A percentile compares a stretch with the other conserved stretches of the same genome.
Conservation (phyloP, 2,888 invertebrate genomes). For the Phortica okadai region DNA sequence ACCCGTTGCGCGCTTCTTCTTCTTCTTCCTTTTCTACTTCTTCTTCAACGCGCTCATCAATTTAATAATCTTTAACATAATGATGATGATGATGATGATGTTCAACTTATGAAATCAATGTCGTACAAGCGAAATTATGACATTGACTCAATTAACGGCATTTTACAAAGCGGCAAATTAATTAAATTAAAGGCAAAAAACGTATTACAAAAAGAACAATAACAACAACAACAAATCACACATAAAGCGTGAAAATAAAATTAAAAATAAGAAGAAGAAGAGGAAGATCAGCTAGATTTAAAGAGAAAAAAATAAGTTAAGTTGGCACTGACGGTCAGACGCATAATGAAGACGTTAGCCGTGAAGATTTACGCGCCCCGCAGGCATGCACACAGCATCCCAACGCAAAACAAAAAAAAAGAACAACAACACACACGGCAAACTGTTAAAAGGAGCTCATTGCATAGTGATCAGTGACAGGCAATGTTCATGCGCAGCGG, state of each 20-base stretch:
- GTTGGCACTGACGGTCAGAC: background rate
- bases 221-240: background rate
- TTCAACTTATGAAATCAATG: background rate
- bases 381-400: background rate
- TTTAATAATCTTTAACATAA: background rate
- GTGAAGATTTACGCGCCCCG: constrained; percentile 9
- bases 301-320: background rate
- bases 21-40: background rate
- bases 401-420: background rate
- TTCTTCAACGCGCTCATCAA: background rate
- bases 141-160: background rate
- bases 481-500: background rate
- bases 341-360: constrained; percentile 25
- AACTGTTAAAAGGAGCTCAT: too few species aligned
- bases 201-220: background rate
- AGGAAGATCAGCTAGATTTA: background rate
- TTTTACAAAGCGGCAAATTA: constrained; percentile 6
- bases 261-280: background rate
- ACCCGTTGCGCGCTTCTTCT: background rate
- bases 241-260: too few species aligned
- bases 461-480: too few species aligned
- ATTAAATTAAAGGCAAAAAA: constrained; percentile 8
- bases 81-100: background rate
- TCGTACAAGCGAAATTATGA: background rate
- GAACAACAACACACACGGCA: background rate